A percentile compares a stretch with the other conserved stretches of the same genome.
phyloP scores from a whole-genome alignment of 2,888 invertebrate species.

The Acleris laterana region DNA sequence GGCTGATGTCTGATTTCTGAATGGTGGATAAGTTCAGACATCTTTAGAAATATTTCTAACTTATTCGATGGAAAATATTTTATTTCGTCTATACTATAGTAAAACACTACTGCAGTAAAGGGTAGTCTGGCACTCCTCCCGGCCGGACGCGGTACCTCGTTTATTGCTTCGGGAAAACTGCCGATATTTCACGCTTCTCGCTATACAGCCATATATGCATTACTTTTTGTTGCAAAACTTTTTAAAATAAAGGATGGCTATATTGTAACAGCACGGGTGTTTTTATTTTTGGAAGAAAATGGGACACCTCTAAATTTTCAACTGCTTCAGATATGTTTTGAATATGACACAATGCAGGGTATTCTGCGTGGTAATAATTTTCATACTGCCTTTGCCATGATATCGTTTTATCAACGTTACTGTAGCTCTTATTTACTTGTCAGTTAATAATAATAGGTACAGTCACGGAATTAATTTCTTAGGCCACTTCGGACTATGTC shows the following conservation, averaged over 20 bases:
- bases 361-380: no score
- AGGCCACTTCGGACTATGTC: no score
- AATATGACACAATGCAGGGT: no score
- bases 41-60: neutral
- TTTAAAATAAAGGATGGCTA: slow-evolving; percentile 6
- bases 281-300: no score
- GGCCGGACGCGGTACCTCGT: slow-evolving; percentile 71
- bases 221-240: slow-evolving; percentile 13
- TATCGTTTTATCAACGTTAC: no score
- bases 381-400: no score
- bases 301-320: no score
- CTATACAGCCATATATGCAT: slow-evolving; percentile 13
- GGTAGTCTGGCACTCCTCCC: slow-evolving; percentile 69
- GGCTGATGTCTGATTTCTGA: no score
- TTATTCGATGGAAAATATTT: neutral
- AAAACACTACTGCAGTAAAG: slow-evolving; percentile 47
- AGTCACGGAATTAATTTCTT: no score
- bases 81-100: slow-evolving; percentile 1
- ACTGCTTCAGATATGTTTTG: no score
- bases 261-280: neutral
- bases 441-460: no score
- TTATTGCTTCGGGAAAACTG: slow-evolving; percentile 77
- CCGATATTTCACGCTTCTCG: slow-evolving; percentile 66
- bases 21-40: neutral
- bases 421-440: no score